Evolutionary conservation across 2,888 invertebrate genomes (phyloP).

Genomic region (Entomobrya proxima): DNA sequence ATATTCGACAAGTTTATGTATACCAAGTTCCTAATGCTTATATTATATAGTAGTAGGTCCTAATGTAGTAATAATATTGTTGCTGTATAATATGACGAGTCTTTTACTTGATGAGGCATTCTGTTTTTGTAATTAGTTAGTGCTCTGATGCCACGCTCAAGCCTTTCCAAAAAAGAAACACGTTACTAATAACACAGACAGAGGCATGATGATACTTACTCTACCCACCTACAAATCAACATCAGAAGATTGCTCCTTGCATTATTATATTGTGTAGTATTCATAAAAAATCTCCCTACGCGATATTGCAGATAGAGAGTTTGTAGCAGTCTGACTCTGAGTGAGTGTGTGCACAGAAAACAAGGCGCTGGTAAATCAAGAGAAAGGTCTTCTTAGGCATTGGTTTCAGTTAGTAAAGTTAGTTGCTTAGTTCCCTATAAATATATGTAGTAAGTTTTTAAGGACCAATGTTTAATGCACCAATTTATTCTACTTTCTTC

Average conservation of each 20-base stretch:
- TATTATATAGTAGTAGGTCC: too few relatives aligned
- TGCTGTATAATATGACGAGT: conserved; percentile 43
- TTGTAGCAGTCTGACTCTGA: background rate
- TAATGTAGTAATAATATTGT: background rate
- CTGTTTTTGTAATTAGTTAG: conserved; percentile 66
- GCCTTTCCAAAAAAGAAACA: conserved; percentile 25
- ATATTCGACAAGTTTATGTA: too few relatives aligned
- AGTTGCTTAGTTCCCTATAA: too few relatives aligned
- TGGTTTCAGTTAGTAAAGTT: too few relatives aligned
- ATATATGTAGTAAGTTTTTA: background rate
- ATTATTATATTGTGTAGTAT: too few relatives aligned
- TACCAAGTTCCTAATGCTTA: background rate
- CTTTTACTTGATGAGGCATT: conserved; percentile 71
- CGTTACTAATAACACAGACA: background rate
- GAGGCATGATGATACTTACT: background rate
- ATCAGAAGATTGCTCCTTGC: conserved; percentile 3
- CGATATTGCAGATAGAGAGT: background rate
- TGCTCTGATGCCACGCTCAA: conserved; percentile 66
- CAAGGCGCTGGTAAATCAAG: background rate
- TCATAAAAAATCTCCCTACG: background rate
- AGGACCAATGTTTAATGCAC: background rate
- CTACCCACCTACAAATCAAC: background rate
- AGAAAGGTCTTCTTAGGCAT: conserved; percentile 19
- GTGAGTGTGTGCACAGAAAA: background rate
- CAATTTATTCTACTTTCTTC: background rate